A percentile compares a stretch with the other conserved stretches of the same genome.
These are phyloP conservation scores for Silurus glanis DNA, from an alignment of 2,113 vertebrate species.

Conservation along the genomic window DNA sequence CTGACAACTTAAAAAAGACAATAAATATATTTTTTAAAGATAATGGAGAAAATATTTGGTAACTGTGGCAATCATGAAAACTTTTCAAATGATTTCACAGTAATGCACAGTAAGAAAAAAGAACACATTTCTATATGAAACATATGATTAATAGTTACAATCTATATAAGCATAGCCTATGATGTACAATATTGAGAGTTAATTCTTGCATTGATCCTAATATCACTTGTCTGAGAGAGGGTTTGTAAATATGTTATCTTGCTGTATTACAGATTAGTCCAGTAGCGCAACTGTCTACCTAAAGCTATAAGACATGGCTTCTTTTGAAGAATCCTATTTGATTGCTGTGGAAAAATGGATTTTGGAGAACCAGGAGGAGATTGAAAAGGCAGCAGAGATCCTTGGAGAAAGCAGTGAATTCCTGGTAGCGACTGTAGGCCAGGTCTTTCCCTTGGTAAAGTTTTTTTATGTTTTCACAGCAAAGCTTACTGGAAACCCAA, in stretches of 20 bases:
- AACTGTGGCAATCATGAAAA: too few species aligned
- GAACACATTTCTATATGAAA: too few species aligned
- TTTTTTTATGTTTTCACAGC: constrained; percentile 71
- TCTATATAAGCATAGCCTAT: too few species aligned
- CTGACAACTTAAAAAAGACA: too few species aligned
- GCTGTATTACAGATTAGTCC: constrained; percentile 63
- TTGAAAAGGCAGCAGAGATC: constrained; percentile 77
- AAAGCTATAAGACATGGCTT: constrained; percentile 47
- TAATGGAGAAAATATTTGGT: too few species aligned
- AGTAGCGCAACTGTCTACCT: constrained; percentile 28
- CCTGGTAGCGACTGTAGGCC: constrained; percentile 72
- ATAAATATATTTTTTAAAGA: too few species aligned
- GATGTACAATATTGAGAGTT: too few species aligned
- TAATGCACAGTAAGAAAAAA: too few species aligned
- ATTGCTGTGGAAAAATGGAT: constrained; percentile 73
- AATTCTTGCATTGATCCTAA: neutral
- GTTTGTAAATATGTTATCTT: constrained; percentile 48
- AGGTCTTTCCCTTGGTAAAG: constrained; percentile 75
- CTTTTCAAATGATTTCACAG: too few species aligned
- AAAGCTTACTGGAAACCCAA: constrained; percentile 72
- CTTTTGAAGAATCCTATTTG: constrained; percentile 63
- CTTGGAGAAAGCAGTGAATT: constrained; percentile 75
- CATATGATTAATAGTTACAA: too few species aligned
- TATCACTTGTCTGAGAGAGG: constrained; percentile 22
- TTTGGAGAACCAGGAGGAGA: constrained; percentile 71